These are phyloP conservation scores for Tolypeutes matacus DNA, from an alignment of 2,797 vertebrate genomes.

Conservation along the genomic window DNA sequence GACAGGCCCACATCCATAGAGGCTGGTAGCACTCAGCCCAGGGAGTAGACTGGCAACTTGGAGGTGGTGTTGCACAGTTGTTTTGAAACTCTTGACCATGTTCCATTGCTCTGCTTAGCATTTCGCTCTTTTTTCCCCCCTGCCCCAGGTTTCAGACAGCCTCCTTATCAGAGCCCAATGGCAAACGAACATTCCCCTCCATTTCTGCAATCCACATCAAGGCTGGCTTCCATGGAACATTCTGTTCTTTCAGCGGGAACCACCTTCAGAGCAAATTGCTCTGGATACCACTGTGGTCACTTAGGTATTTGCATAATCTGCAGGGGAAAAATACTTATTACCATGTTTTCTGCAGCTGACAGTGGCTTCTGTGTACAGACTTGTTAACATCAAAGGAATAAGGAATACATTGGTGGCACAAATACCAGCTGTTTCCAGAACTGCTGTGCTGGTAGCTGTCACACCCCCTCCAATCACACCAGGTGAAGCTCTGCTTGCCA, in stretches of 20 bases:
- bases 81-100: not conserved
- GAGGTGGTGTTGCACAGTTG: not conserved
- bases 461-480: not conserved
- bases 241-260: conserved; percentile 65
- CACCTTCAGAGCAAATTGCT: conserved; percentile 65
- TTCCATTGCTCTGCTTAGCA: not conserved
- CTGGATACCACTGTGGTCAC: conserved; percentile 56
- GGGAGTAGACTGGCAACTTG: not conserved
- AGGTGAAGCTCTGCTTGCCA: not conserved
- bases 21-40: not conserved
- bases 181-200: not conserved
- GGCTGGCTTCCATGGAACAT: not conserved
- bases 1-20: not conserved
- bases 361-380: conserved; percentile 71
- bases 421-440: conserved; percentile 49
- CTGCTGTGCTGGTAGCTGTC: not conserved
- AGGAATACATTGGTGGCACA: not conserved
- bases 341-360: conserved; percentile 69
- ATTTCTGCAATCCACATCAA: not conserved
- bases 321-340: conserved; percentile 60
- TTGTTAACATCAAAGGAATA: conserved; percentile 64
- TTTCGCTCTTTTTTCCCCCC: not conserved
- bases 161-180: not conserved
- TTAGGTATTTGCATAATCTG: conserved; percentile 64
- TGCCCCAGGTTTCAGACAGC: not conserved